Evolutionary conservation across 2,113 vertebrate genomes (phyloP).

Genomic region (Turdus rufiventris): DNA sequence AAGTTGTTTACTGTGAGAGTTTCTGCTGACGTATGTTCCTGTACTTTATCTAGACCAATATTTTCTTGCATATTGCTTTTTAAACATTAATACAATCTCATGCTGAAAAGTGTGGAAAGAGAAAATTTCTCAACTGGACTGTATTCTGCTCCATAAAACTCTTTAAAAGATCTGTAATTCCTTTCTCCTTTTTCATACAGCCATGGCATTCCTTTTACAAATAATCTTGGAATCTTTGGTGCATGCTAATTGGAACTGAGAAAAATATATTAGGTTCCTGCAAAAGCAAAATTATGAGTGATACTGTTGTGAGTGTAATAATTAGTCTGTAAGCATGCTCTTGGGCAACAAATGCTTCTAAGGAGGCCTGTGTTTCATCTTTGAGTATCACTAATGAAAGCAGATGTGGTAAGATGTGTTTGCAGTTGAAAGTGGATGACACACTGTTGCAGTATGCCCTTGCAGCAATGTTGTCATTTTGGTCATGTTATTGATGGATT

Average conservation of each 20-base stretch:
- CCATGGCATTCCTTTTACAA: neutral
- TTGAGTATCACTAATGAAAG: neutral
- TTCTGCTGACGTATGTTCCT: neutral
- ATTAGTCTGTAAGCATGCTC: neutral
- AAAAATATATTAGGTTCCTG: neutral
- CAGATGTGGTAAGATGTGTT: neutral
- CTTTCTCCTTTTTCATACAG: neutral
- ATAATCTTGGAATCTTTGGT: neutral
- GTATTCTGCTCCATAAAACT: neutral
- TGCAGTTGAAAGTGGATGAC: neutral
- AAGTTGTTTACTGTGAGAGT: neutral
- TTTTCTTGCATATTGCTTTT: neutral
- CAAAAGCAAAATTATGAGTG: neutral
- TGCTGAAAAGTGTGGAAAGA: neutral
- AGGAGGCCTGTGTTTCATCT: neutral
- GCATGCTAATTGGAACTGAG: neutral
- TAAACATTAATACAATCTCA: neutral
- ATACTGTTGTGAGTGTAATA: neutral
- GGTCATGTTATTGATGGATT: rapidly evolving
- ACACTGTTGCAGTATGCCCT: neutral
- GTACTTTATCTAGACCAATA: neutral
- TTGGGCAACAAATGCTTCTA: neutral
- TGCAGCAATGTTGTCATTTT: neutral
- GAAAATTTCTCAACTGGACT: neutral
- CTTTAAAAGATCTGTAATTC: neutral